A percentile compares a stretch with the other conserved stretches of the same genome.
These are phyloP conservation scores for Pelodiscus sinensis DNA, from an alignment of 2,113 vertebrate genomes.

Conservation along the genomic window DNA sequence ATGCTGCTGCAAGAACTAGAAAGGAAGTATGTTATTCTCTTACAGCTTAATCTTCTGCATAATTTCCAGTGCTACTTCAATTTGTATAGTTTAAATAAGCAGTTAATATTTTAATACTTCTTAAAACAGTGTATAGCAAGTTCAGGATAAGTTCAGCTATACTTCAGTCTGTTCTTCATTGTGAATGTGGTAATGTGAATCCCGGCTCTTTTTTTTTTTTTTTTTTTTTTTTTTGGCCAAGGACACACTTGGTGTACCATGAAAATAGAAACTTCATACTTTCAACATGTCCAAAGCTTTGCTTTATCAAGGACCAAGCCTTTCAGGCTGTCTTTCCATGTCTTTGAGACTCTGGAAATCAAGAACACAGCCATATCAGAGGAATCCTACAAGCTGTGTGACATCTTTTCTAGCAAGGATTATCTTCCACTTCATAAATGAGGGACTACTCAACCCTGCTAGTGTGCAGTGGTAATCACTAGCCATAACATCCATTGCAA, in stretches of 20 bases:
- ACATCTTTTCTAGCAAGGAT: too few relatives aligned
- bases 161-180: background rate
- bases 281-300: background rate
- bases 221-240: background rate
- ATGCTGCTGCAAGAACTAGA: slow-evolving; percentile 81
- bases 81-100: background rate
- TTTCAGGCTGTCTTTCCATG: background rate
- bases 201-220: background rate
- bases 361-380: too few relatives aligned
- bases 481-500: too few relatives aligned
- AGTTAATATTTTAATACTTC: background rate
- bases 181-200: background rate
- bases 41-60: background rate
- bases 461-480: too few relatives aligned
- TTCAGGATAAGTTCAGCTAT: background rate
- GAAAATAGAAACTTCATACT: background rate
- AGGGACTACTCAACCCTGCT: too few relatives aligned
- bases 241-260: background rate
- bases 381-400: too few relatives aligned
- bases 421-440: too few relatives aligned
- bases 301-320: background rate
- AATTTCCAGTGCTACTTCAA: background rate
- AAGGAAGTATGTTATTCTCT: slow-evolving; percentile 81
- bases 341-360: background rate
- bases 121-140: background rate